Conservation (phyloP, 2,797 vertebrate genomes). For the Thunnus albacares region DNA sequence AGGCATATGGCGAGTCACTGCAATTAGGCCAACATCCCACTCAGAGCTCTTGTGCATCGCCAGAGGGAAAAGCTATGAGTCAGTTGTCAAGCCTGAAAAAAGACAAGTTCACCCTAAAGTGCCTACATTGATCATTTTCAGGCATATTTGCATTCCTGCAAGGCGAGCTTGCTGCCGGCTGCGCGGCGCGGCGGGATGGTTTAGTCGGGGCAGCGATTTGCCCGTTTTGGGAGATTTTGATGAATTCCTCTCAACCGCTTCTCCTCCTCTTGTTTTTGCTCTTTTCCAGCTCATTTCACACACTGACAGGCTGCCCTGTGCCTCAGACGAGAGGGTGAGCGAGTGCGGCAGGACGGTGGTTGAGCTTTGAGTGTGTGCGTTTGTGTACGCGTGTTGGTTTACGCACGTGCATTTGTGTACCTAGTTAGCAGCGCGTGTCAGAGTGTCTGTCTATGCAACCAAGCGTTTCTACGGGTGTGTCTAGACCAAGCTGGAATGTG, state of each 20-base stretch:
- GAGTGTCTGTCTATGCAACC: constrained; percentile 34
- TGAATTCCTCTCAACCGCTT: constrained; percentile 45
- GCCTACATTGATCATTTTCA: constrained; percentile 59
- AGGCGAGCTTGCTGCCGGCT: constrained; percentile 21
- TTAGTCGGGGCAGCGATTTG: constrained; percentile 12
- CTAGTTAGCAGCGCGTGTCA: constrained; percentile 20
- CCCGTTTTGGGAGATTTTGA: constrained; percentile 20
- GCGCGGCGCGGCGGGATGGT: constrained; percentile 2
- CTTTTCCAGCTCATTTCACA: constrained; percentile 71
- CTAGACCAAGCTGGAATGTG: constrained; percentile 40
- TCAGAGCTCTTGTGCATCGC: constrained; percentile 18
- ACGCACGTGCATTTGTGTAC: constrained; percentile 18
- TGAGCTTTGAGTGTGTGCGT: constrained; percentile 14
- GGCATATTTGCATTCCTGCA: constrained; percentile 46
- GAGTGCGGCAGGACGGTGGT: constrained; percentile 31
- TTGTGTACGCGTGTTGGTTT: not conserved
- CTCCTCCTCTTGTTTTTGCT: constrained; percentile 57
- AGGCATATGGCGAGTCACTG: constrained; percentile 49
- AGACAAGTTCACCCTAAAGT: constrained; percentile 43
- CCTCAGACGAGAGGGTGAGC: constrained; percentile 47
- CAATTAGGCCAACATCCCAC: constrained; percentile 55
- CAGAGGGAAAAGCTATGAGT: constrained; percentile 42
- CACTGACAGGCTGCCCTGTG: constrained; percentile 55
- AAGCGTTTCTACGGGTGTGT: constrained; percentile 40
- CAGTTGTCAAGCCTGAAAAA: constrained; percentile 24